Conservation (phyloP, 2,888 invertebrate species). For the Acanthosoma haemorrhoidale region DNA sequence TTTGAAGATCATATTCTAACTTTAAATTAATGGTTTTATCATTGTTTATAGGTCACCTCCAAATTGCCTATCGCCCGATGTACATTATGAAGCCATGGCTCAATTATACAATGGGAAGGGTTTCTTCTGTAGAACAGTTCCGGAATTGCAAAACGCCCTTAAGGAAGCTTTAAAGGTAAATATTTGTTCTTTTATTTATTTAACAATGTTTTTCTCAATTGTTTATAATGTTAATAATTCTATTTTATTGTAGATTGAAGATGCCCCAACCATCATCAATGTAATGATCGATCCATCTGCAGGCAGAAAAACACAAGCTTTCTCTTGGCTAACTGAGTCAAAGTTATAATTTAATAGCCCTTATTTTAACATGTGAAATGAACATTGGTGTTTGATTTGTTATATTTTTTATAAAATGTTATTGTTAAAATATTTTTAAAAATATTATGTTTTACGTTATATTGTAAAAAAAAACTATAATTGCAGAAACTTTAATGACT, state of each 20-base stretch:
- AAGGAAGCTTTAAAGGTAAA: conserved; percentile 56
- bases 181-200: neutral
- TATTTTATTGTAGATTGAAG: conserved; percentile 50
- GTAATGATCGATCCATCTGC: conserved; percentile 83
- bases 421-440: neutral
- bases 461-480: too few species aligned
- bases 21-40: neutral
- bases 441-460: too few species aligned
- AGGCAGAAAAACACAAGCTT: conserved; percentile 84
- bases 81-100: conserved; percentile 87
- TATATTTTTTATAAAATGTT: neutral
- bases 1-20: neutral
- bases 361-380: neutral
- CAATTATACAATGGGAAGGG: conserved; percentile 73
- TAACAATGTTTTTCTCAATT: neutral
- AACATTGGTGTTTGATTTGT: neutral
- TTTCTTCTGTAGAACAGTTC: conserved; percentile 69
- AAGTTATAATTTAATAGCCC: conserved; percentile 57
- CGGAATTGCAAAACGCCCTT: conserved; percentile 68
- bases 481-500: too few species aligned
- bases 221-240: neutral
- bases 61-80: conserved; percentile 67
- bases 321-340: conserved; percentile 88
- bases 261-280: conserved; percentile 82
- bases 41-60: conserved; percentile 69